Evolutionary conservation across 2,113 vertebrate genomes (phyloP).

Genomic region (Lasiurus borealis): DNA sequence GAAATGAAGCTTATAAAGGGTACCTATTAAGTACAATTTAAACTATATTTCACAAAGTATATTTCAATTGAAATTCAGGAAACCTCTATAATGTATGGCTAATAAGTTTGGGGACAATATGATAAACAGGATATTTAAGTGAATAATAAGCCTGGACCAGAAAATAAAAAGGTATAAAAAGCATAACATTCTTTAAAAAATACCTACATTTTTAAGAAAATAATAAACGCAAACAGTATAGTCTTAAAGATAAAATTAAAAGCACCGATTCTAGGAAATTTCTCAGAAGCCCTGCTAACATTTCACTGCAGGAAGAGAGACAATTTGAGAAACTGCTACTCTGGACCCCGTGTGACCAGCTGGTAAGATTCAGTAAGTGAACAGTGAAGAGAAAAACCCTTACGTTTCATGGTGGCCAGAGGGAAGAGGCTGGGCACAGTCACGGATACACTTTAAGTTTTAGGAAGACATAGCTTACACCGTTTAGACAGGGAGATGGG

Average conservation of each 20-base stretch:
- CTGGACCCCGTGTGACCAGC: not conserved
- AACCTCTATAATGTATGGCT: not conserved
- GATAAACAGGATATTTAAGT: not conserved
- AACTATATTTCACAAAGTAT: conserved; percentile 28
- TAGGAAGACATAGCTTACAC: not conserved
- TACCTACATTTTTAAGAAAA: conserved; percentile 36
- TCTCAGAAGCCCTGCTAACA: not conserved
- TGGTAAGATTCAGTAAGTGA: not conserved
- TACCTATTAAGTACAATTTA: not conserved
- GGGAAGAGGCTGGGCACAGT: not conserved
- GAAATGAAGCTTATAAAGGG: conserved; percentile 1
- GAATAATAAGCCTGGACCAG: not conserved
- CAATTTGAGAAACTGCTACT: not conserved
- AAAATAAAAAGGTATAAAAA: not conserved
- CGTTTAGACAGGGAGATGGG: not conserved
- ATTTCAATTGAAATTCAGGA: conserved; percentile 21
- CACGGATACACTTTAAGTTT: not conserved
- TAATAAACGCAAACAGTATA: not conserved
- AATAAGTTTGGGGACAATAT: not conserved
- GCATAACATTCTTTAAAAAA: not conserved
- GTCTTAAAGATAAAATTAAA: not conserved
- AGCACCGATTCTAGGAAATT: not conserved
- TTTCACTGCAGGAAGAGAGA: not conserved
- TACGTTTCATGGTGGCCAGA: not conserved
- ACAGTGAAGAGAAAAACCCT: not conserved